Evolutionary conservation across 2,113 vertebrate species (phyloP).

Genomic region (Pavo muticus): DNA sequence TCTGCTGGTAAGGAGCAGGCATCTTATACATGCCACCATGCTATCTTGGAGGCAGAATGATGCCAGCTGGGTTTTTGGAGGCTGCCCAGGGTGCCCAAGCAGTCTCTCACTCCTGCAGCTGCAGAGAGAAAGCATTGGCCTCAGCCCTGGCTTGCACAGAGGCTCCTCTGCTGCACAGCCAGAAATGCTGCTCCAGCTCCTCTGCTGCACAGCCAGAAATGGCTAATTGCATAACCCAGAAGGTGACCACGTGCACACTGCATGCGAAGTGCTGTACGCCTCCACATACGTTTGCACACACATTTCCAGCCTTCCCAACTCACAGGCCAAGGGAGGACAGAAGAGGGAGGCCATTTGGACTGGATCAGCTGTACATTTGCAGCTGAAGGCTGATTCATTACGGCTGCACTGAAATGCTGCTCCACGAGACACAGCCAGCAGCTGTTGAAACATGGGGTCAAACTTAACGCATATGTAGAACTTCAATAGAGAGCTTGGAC

Average conservation of each 20-base stretch:
- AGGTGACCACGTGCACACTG: accelerated
- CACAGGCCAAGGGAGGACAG: background rate
- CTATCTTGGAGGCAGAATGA: accelerated
- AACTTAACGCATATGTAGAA: background rate
- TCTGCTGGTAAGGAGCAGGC: background rate
- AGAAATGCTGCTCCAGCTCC: background rate
- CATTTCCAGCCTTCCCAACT: accelerated
- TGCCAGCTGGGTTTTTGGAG: background rate
- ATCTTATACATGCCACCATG: background rate
- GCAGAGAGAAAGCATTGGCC: background rate
- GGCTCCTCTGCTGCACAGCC: background rate
- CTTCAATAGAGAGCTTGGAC: background rate
- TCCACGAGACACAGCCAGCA: background rate
- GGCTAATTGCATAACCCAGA: background rate
- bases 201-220: accelerated
- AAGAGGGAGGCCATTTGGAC: background rate
- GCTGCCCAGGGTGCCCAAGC: background rate
- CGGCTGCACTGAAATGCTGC: background rate
- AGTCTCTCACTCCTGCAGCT: background rate
- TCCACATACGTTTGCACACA: background rate
- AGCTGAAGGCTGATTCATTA: background rate
- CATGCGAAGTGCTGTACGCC: accelerated
- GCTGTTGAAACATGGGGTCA: background rate
- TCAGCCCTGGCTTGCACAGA: background rate
- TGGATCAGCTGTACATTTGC: accelerated